phyloP scores from a whole-genome alignment of 1,140 invertebrate species.

The Ctenoplectra terminalis region DNA sequence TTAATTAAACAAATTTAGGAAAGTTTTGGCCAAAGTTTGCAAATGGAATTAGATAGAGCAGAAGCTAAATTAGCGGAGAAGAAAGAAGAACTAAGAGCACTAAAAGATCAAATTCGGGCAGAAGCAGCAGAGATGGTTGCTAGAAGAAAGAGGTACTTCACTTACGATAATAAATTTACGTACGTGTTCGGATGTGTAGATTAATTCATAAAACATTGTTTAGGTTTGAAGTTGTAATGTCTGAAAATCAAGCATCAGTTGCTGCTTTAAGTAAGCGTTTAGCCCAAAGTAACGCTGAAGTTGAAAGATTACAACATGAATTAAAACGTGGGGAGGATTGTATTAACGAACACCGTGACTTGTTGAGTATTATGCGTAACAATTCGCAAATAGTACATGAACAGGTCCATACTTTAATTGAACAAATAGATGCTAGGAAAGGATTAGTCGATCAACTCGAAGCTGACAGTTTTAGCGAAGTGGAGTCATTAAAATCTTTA shows the following conservation, averaged over 20 bases:
- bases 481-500: constrained; percentile 68
- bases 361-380: constrained; percentile 72
- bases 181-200: no score
- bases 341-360: constrained; percentile 71
- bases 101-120: constrained; percentile 78
- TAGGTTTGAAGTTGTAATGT: constrained; percentile 78
- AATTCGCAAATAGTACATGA: constrained; percentile 75
- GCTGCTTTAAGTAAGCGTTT: constrained; percentile 73
- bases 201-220: not conserved
- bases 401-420: constrained; percentile 70
- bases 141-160: constrained; percentile 69
- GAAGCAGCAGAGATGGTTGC: constrained; percentile 80
- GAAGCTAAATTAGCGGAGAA: constrained; percentile 78
- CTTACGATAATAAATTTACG: no score
- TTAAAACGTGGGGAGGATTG: constrained; percentile 69
- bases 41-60: constrained; percentile 78
- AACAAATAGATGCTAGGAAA: constrained; percentile 71
- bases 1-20: constrained; percentile 66
- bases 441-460: constrained; percentile 74
- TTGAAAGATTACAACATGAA: constrained; percentile 76
- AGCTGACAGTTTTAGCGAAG: constrained; percentile 68
- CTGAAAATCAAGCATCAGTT: constrained; percentile 79
- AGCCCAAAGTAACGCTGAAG: constrained; percentile 75
- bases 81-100: constrained; percentile 75
- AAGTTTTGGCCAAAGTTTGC: constrained; percentile 80